phyloP scores from a whole-genome alignment of 2,113 vertebrate species.

The Tragelaphus buxtoni region DNA sequence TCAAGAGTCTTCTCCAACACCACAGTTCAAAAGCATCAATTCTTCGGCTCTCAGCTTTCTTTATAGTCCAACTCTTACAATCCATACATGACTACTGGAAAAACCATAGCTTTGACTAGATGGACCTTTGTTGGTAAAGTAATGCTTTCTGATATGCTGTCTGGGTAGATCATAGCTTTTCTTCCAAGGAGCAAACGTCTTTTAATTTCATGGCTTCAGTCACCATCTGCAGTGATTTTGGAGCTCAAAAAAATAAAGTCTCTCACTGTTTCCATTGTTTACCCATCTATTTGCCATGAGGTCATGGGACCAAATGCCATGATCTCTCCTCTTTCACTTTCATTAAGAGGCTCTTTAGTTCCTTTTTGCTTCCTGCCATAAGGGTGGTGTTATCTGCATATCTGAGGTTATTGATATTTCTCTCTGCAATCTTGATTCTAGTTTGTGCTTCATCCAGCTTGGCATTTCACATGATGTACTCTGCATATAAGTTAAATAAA shows the following conservation, averaged over 20 bases:
- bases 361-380: not conserved
- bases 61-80: not conserved
- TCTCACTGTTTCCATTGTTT: not conserved
- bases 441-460: not conserved
- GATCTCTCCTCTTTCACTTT: not conserved
- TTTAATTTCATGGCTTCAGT: not conserved
- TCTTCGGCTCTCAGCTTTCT: not conserved
- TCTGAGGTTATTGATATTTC: not conserved
- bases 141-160: not conserved
- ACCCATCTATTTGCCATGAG: not conserved
- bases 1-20: not conserved
- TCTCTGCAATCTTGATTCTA: not conserved
- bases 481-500: not conserved
- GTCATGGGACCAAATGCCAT: not conserved
- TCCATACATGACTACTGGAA: not conserved
- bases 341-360: not conserved
- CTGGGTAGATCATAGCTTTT: not conserved
- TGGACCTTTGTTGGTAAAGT: not conserved
- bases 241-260: not conserved
- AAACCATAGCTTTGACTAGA: not conserved
- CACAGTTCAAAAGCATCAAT: not conserved
- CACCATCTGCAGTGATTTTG: not conserved
- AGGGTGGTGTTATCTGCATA: not conserved
- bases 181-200: not conserved
- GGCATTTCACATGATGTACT: not conserved